A percentile compares a stretch with the other conserved stretches of the same genome.
Evolutionary conservation across 2,888 invertebrate species (phyloP).

Genomic region (Carterocephalus palaemon): DNA sequence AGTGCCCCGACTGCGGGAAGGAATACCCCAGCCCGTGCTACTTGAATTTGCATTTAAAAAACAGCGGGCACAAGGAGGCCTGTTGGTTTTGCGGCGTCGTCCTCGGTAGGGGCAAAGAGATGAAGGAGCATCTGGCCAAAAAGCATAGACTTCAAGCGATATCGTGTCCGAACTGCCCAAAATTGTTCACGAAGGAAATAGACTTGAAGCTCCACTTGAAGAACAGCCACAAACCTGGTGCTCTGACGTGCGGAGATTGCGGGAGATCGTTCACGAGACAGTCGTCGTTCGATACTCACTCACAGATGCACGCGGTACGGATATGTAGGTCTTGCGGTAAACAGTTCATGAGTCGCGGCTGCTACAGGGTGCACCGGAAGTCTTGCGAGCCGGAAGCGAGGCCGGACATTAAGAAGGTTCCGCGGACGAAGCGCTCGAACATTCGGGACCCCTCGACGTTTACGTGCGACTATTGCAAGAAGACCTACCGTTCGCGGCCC

Average conservation of each 20-base stretch:
- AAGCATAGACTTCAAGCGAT: slow-evolving; percentile 44
- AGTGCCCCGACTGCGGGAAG: slow-evolving; percentile 61
- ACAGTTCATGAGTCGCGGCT: slow-evolving; percentile 62
- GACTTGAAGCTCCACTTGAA: slow-evolving; percentile 47
- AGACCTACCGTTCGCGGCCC: slow-evolving; percentile 57
- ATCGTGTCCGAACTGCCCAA: slow-evolving; percentile 56
- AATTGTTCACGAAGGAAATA: slow-evolving; percentile 40
- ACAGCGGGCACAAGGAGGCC: slow-evolving; percentile 63
- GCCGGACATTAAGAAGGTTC: slow-evolving; percentile 46
- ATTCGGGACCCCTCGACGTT: slow-evolving; percentile 61
- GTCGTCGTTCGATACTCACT: slow-evolving; percentile 54
- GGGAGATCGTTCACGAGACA: slow-evolving; percentile 54
- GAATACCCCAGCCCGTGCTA: slow-evolving; percentile 54
- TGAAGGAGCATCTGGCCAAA: slow-evolving; percentile 48
- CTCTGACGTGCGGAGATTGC: slow-evolving; percentile 55
- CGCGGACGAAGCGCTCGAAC: slow-evolving; percentile 53
- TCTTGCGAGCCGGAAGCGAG: slow-evolving; percentile 64
- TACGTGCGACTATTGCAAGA: slow-evolving; percentile 63
- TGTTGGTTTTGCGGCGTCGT: slow-evolving; percentile 55
- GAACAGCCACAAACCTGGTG: slow-evolving; percentile 48
- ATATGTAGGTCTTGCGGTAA: slow-evolving; percentile 57
- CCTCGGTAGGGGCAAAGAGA: slow-evolving; percentile 44
- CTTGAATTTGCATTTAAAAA: slow-evolving; percentile 55
- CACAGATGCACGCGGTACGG: slow-evolving; percentile 63
- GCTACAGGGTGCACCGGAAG: slow-evolving; percentile 61